These are phyloP conservation scores for Biston betularia DNA, from an alignment of 2,888 invertebrate species.

Conservation along the genomic window DNA sequence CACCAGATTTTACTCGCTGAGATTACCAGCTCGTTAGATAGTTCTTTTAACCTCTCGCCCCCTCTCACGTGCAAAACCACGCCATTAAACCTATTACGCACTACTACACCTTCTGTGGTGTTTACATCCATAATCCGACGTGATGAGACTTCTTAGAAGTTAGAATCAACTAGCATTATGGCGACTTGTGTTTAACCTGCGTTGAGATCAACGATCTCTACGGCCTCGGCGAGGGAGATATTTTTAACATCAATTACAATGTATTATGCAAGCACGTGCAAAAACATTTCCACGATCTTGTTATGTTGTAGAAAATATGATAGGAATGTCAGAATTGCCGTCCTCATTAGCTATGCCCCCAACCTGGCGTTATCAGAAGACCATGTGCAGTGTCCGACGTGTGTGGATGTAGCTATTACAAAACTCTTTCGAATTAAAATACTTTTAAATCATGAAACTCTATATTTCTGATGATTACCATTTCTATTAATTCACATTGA, in stretches of 20 bases:
- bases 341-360: not conserved
- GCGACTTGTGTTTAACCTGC: constrained; percentile 10
- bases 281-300: constrained; percentile 23
- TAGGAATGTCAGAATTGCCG: constrained; percentile 14
- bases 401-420: no score
- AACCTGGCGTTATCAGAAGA: not conserved
- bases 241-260: constrained; percentile 37
- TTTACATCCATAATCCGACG: constrained; percentile 41
- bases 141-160: constrained; percentile 32
- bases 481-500: no score
- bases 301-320: constrained; percentile 10
- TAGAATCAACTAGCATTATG: not conserved
- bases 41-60: not conserved
- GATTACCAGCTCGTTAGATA: not conserved
- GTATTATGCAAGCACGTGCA: constrained; percentile 33
- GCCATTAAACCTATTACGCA: constrained; percentile 12
- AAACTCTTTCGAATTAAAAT: not conserved
- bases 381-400: not conserved
- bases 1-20: not conserved
- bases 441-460: no score
- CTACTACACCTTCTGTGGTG: constrained; percentile 24
- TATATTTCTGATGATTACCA: no score
- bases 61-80: constrained; percentile 22
- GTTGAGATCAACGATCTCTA: constrained; percentile 40
- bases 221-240: constrained; percentile 24